Percentiles rank a stretch among this genome's conserved stretches.
These are phyloP conservation scores for Beris chalybata DNA, from an alignment of 2,888 invertebrate species.

Conservation along the genomic window DNA sequence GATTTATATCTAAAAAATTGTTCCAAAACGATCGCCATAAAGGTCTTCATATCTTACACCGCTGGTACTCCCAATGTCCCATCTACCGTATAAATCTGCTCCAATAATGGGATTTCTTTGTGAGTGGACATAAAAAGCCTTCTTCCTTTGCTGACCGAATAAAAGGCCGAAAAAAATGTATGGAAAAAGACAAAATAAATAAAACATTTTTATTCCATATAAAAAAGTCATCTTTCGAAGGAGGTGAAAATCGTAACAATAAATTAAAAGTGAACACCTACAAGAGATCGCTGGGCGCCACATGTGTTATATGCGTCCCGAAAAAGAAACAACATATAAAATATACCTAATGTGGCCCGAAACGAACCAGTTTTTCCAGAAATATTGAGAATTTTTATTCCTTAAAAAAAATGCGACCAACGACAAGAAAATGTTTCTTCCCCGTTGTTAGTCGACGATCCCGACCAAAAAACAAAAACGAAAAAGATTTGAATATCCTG, in stretches of 20 bases:
- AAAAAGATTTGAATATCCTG: too few species aligned
- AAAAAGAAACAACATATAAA: slow-evolving; percentile 10
- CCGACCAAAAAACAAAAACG: too few species aligned
- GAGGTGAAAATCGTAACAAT: slow-evolving; percentile 38
- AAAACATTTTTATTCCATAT: slow-evolving; percentile 18
- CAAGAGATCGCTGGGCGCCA: slow-evolving; percentile 35
- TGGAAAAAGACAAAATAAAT: slow-evolving; percentile 2
- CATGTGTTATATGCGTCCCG: slow-evolving; percentile 19
- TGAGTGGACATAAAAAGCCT: slow-evolving; percentile 25
- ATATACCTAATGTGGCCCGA: not conserved
- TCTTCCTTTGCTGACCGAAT: slow-evolving; percentile 10
- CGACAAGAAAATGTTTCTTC: too few species aligned
- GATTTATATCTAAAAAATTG: slow-evolving; percentile 29
- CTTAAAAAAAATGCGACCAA: not conserved
- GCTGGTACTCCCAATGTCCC: slow-evolving; percentile 15
- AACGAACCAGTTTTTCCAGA: slow-evolving; percentile 33
- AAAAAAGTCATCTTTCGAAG: slow-evolving; percentile 29
- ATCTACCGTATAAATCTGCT: slow-evolving; percentile 25
- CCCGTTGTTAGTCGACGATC: too few species aligned
- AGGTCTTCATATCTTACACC: not conserved
- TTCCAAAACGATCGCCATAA: slow-evolving; percentile 1
- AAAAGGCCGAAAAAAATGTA: not conserved
- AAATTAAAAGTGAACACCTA: slow-evolving; percentile 40
- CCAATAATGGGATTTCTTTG: slow-evolving; percentile 32
- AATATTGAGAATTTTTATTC: slow-evolving; percentile 19